Conservation (phyloP, 2,797 vertebrate species). For the Anguilla obscura region DNA sequence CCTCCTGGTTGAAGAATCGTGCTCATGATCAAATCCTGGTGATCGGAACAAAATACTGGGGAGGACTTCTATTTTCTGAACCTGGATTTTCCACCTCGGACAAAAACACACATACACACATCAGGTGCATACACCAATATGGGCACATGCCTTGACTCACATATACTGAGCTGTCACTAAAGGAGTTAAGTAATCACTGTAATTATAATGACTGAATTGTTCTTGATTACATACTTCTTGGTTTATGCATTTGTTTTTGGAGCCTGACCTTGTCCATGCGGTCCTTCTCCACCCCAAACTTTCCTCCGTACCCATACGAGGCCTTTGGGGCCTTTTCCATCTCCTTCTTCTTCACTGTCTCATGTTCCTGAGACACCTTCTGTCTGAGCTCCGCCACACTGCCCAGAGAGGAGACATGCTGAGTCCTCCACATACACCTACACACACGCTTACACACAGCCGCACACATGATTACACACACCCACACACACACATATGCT, state of each 20-base stretch:
- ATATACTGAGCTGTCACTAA: neutral
- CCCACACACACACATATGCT: too few relatives aligned
- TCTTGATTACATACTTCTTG: neutral
- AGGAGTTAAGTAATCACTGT: neutral
- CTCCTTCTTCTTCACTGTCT: constrained; percentile 85
- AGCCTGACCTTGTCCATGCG: constrained; percentile 90
- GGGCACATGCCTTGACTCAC: too few relatives aligned
- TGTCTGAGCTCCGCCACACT: constrained; percentile 79
- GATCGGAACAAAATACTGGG: too few relatives aligned
- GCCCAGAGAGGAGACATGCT: constrained; percentile 13
- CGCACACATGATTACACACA: neutral
- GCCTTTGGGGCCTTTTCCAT: constrained; percentile 81
- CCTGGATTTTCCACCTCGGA: neutral
- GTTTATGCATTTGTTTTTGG: neutral
- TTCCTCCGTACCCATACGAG: constrained; percentile 94
- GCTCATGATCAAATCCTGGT: too few relatives aligned
- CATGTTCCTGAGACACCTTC: constrained; percentile 86
- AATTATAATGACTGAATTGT: neutral
- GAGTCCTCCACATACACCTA: constrained; percentile 29
- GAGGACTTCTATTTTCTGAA: neutral
- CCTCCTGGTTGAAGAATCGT: too few relatives aligned
- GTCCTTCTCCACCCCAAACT: constrained; percentile 91
- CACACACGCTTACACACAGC: neutral
- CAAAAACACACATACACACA: neutral
- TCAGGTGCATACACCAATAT: neutral